Evolutionary conservation across 2,888 invertebrate species (phyloP).

Genomic region (Apodemia mormo): DNA sequence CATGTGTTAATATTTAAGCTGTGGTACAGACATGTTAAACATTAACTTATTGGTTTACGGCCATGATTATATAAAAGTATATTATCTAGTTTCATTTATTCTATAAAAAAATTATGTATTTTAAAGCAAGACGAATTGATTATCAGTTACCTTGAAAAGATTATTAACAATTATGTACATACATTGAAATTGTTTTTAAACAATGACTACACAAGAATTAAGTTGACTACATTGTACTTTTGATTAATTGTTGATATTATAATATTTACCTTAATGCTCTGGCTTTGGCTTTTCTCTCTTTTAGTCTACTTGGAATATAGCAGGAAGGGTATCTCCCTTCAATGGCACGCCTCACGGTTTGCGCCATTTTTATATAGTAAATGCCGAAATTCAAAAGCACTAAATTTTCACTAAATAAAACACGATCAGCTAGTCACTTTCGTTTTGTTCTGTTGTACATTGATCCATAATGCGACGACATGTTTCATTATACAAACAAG

Average conservation of each 20-base stretch:
- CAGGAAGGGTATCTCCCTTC: constrained; percentile 91
- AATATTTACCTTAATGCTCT: constrained; percentile 76
- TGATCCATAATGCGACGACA: constrained; percentile 68
- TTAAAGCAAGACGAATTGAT: not conserved
- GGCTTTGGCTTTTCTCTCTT: constrained; percentile 87
- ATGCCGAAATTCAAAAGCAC: constrained; percentile 49
- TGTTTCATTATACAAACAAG: constrained; percentile 55
- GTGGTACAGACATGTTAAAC: too few species aligned
- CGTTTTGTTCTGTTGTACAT: constrained; percentile 78
- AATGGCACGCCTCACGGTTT: constrained; percentile 85
- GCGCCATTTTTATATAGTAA: constrained; percentile 83
- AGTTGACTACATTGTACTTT: not conserved
- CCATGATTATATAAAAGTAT: not conserved
- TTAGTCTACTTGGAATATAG: constrained; percentile 86
- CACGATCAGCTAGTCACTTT: constrained; percentile 75
- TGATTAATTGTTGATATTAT: not conserved
- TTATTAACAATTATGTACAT: not conserved
- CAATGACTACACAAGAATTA: not conserved
- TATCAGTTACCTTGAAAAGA: not conserved
- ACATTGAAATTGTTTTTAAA: not conserved
- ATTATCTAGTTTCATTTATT: too few species aligned
- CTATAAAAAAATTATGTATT: too few species aligned
- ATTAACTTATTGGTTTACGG: too few species aligned
- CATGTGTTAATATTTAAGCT: too few species aligned
- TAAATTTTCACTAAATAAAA: constrained; percentile 44